These are phyloP conservation scores for Entomobrya proxima DNA, from an alignment of 2,888 invertebrate species.

Conservation along the genomic window DNA sequence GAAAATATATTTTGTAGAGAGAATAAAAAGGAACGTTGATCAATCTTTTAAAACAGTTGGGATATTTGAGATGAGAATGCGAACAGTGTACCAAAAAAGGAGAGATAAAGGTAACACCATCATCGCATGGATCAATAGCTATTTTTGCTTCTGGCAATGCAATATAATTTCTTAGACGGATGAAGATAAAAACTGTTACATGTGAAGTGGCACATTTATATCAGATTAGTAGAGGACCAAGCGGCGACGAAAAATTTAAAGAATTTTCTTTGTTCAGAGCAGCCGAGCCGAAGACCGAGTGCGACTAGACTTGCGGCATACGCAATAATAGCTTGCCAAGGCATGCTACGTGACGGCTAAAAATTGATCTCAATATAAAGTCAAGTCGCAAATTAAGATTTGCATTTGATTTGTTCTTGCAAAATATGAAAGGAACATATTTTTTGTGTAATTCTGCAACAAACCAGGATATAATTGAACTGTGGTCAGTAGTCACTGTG, in stretches of 20 bases:
- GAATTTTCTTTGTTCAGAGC: conserved; percentile 6
- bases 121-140: not conserved
- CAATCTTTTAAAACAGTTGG: no score
- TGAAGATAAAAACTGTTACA: conserved; percentile 15
- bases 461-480: not conserved
- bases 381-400: not conserved
- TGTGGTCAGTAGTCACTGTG: no score
- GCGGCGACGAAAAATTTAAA: not conserved
- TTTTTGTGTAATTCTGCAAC: not conserved
- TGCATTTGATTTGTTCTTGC: not conserved
- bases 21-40: no score
- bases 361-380: not conserved
- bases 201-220: conserved; percentile 24
- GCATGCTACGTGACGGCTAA: not conserved
- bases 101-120: not conserved
- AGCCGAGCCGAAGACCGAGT: no score
- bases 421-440: not conserved
- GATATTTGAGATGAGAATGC: not conserved
- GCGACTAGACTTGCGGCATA: no score
- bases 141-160: conserved; percentile 13
- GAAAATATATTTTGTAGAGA: not conserved
- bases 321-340: no score
- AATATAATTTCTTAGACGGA: not conserved
- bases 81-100: not conserved
- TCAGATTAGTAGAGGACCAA: no score